A percentile compares a stretch with the other conserved stretches of the same genome.
These are phyloP conservation scores for Eulemur macaco DNA, from an alignment of 2,113 vertebrate genomes.

Conservation along the genomic window DNA sequence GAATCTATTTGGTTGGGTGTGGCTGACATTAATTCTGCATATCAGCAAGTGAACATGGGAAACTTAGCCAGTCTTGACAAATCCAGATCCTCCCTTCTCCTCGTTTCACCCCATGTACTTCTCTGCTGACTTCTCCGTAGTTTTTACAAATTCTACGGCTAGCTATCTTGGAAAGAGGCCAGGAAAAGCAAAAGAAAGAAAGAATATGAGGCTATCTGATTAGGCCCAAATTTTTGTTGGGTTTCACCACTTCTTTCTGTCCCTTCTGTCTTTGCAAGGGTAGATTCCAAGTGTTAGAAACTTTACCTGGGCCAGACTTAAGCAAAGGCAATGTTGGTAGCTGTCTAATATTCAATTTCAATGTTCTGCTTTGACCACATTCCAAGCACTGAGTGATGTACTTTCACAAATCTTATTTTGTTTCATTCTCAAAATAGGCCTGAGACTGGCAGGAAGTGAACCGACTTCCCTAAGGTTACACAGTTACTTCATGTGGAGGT, in stretches of 20 bases:
- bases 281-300: background rate
- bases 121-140: background rate
- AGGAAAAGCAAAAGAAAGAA: background rate
- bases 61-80: background rate
- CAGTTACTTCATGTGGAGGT: background rate
- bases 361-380: background rate
- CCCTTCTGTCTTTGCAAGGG: background rate
- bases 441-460: background rate
- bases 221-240: background rate
- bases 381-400: no score
- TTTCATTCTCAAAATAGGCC: background rate
- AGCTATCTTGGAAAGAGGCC: background rate
- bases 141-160: background rate
- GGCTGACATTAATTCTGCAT: background rate
- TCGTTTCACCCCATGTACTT: background rate
- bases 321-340: background rate
- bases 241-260: background rate
- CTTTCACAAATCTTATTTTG: background rate
- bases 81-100: background rate
- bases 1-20: background rate
- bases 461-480: background rate
- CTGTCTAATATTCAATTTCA: background rate
- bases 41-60: background rate
- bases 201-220: background rate
- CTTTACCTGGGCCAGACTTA: background rate